Evolutionary conservation across 2,797 vertebrate genomes (phyloP).

Genomic region (Cirrhinus mrigala): DNA sequence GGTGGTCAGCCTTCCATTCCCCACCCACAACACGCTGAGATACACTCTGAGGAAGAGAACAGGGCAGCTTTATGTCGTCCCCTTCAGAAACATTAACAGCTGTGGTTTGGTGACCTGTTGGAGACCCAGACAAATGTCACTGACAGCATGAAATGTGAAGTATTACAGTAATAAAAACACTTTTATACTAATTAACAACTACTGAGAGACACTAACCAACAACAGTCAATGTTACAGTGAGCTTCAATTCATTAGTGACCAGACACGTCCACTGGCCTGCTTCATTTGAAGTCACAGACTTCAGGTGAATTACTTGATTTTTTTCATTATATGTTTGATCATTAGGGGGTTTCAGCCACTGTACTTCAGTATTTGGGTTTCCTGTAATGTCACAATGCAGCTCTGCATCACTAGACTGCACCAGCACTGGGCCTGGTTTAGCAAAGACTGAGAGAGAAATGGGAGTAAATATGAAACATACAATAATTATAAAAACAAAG

Average conservation of each 20-base stretch:
- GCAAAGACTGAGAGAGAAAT: conserved; percentile 39
- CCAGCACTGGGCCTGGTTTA: conserved; percentile 21
- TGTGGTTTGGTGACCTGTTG: neutral
- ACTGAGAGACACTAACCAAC: conserved; percentile 42
- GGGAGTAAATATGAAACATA: neutral
- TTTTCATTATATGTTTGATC: fast-evolving
- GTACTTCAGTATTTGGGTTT: neutral
- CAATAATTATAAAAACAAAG: neutral
- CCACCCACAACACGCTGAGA: conserved; percentile 1
- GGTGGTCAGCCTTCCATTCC: conserved; percentile 8
- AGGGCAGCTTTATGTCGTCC: neutral
- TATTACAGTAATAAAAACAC: neutral
- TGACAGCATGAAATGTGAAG: neutral
- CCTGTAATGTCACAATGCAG: conserved; percentile 38
- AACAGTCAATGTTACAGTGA: conserved; percentile 14
- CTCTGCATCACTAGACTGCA: neutral
- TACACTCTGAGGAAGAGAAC: conserved; percentile 4
- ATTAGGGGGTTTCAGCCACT: conserved; percentile 36
- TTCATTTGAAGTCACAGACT: neutral
- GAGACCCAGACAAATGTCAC: conserved; percentile 7
- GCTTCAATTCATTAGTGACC: neutral
- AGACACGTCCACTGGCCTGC: conserved; percentile 54
- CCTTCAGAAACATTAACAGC: conserved; percentile 1
- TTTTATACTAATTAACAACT: neutral
- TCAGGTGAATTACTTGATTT: neutral